Evolutionary conservation across 2,113 vertebrate genomes (phyloP).

Genomic region (Setophaga kirtlandii): DNA sequence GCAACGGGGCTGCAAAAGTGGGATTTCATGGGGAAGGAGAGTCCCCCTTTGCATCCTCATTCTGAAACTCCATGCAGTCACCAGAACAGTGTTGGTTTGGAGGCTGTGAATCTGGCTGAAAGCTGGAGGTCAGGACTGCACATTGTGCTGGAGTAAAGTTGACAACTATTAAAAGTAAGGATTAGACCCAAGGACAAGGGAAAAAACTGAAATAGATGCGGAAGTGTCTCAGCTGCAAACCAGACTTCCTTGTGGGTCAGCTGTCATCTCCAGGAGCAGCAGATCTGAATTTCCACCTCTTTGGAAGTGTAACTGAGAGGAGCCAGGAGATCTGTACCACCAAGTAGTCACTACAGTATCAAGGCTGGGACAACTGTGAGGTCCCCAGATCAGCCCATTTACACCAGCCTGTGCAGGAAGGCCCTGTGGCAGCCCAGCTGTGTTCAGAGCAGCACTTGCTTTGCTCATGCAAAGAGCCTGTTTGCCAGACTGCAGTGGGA

Average conservation of each 20-base stretch:
- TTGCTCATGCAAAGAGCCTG: background rate
- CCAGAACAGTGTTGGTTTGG: background rate
- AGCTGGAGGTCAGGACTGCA: background rate
- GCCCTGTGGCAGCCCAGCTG: background rate
- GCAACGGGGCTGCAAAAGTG: background rate
- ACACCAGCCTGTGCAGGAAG: background rate
- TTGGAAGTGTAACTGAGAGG: background rate
- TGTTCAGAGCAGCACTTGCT: background rate
- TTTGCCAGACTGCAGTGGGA: background rate
- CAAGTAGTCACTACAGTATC: background rate
- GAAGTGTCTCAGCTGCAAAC: background rate
- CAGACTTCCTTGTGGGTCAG: background rate
- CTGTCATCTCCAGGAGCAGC: background rate
- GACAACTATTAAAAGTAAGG: background rate
- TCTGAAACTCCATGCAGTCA: background rate
- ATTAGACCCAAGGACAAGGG: background rate
- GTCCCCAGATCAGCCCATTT: background rate
- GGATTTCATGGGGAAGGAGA: background rate
- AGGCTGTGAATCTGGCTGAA: background rate
- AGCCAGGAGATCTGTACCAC: background rate
- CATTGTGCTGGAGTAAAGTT: background rate
- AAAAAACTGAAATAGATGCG: background rate
- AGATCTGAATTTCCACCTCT: background rate
- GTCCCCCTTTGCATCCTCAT: background rate
- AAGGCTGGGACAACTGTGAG: background rate